Percentiles rank a stretch among this genome's conserved stretches.
These are phyloP conservation scores for Dasyurus viverrinus DNA, from an alignment of 2,113 vertebrate species.

Conservation along the genomic window DNA sequence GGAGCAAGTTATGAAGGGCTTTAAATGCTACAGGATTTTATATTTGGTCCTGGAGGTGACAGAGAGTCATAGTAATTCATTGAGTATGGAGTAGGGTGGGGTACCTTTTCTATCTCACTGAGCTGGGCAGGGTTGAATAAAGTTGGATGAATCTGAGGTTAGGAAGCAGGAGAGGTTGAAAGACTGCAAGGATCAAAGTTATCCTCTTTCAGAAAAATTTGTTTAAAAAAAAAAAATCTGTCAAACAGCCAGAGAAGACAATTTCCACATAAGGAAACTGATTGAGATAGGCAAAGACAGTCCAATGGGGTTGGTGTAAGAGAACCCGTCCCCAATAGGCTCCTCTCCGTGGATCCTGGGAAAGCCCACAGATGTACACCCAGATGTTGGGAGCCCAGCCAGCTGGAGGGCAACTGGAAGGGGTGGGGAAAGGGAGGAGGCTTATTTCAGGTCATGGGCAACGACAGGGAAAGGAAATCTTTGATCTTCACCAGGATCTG, in stretches of 20 bases:
- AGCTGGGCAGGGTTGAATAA: neutral
- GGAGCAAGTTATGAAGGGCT: neutral
- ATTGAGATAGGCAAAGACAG: neutral
- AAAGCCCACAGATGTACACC: neutral
- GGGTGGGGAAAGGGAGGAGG: neutral
- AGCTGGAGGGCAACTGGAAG: neutral
- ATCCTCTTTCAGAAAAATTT: neutral
- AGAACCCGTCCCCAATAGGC: neutral
- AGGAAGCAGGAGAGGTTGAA: neutral
- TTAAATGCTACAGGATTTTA: neutral
- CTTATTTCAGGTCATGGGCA: neutral
- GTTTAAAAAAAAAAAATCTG: neutral
- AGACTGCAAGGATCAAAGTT: neutral
- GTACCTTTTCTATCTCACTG: neutral
- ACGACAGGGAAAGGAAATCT: neutral
- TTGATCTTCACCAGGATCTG: neutral
- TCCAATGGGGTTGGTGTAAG: neutral
- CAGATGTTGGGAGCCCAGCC: neutral
- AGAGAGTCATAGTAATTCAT: neutral
- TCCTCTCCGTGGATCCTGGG: neutral
- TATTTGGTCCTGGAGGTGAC: neutral
- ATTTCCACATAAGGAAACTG: neutral
- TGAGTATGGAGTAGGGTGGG: neutral
- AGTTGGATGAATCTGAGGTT: neutral
- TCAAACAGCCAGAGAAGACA: neutral